Conservation (phyloP, 1,140 invertebrate genomes). For the Neodiprion virginianus region DNA sequence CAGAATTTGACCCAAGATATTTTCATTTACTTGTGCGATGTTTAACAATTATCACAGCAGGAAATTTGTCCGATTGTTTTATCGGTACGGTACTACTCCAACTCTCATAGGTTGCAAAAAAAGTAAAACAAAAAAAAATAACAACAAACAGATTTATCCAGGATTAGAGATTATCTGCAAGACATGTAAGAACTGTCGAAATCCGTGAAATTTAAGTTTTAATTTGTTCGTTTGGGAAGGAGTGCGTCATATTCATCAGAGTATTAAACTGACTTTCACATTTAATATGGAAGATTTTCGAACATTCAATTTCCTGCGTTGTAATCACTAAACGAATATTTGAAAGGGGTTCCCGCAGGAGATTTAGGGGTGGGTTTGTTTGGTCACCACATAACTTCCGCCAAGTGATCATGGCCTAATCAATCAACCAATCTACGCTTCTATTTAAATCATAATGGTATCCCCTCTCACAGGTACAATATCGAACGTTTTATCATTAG, state of each 20-base stretch:
- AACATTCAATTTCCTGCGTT: slow-evolving; percentile 23
- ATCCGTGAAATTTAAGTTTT: too few species aligned
- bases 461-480: background rate
- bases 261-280: slow-evolving; percentile 27
- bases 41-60: too few species aligned
- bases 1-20: too few species aligned
- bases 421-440: slow-evolving; percentile 48
- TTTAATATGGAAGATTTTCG: slow-evolving; percentile 29
- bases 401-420: slow-evolving; percentile 48
- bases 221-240: background rate
- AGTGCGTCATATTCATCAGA: background rate
- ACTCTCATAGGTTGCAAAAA: too few species aligned
- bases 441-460: slow-evolving; percentile 52
- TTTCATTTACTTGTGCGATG: too few species aligned
- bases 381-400: slow-evolving; percentile 53
- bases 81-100: too few species aligned
- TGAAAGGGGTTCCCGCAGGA: slow-evolving; percentile 19
- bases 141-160: too few species aligned
- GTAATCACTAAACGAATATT: slow-evolving; percentile 43
- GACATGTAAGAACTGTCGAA: too few species aligned
- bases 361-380: slow-evolving; percentile 41
- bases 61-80: too few species aligned
- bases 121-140: too few species aligned
- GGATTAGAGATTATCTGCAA: too few species aligned
- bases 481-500: background rate